phyloP scores from a whole-genome alignment of 1,140 invertebrate species.

The Caerostris extrusa region DNA sequence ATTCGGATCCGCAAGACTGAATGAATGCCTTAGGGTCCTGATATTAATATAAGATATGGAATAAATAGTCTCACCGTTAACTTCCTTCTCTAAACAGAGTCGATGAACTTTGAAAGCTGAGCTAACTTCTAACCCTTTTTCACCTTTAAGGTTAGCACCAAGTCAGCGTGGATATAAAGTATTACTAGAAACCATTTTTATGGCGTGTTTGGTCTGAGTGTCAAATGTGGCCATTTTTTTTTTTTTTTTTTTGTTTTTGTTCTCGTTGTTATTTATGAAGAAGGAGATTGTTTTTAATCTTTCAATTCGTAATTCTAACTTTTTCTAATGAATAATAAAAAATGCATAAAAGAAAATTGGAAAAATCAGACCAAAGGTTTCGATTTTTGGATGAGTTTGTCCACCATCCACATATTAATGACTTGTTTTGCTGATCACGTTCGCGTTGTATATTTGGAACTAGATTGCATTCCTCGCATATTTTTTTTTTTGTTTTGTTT shows the following conservation, averaged over 20 bases:
- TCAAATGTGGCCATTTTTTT: background rate
- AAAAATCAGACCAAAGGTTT: slow-evolving; percentile 29
- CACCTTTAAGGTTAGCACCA: slow-evolving; percentile 52
- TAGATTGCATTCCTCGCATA: background rate
- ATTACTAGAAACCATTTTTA: slow-evolving; percentile 55
- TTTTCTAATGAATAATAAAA: slow-evolving; percentile 65
- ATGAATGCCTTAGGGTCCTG: slow-evolving; percentile 34
- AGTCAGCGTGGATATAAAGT: slow-evolving; percentile 26
- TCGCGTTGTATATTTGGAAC: background rate
- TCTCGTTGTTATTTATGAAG: background rate
- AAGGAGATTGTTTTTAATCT: slow-evolving; percentile 49
- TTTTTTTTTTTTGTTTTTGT: background rate
- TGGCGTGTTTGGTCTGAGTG: background rate
- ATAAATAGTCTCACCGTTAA: slow-evolving; percentile 65
- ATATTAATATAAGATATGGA: slow-evolving; percentile 47
- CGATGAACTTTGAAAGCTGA: slow-evolving; percentile 59
- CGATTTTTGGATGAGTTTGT: background rate
- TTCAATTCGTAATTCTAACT: background rate
- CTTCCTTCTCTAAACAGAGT: slow-evolving; percentile 60
- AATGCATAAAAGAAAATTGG: background rate
- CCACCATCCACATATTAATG: background rate
- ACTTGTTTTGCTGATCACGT: background rate
- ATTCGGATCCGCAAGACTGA: slow-evolving; percentile 45
- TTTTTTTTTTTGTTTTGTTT: no score
- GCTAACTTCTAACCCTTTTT: slow-evolving; percentile 36